phyloP scores from a whole-genome alignment of 2,113 vertebrate genomes.

The Silurus meridionalis region DNA sequence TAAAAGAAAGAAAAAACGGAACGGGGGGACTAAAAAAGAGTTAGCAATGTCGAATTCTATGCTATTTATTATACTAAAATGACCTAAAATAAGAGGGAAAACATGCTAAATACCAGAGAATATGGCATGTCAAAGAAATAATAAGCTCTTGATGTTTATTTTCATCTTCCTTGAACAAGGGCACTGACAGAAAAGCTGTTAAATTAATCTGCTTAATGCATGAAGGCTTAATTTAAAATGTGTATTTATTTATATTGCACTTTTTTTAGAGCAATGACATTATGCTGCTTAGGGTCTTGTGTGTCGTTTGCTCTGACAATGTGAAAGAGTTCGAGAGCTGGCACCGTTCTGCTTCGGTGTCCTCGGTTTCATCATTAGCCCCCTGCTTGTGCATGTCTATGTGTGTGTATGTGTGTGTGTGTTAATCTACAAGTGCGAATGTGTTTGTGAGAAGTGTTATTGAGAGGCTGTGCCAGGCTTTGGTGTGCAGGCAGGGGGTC shows the following conservation, averaged over 20 bases:
- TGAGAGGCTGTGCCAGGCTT: slow-evolving; percentile 20
- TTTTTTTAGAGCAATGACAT: not conserved
- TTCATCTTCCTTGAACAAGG: not conserved
- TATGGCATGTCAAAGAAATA: slow-evolving; percentile 1
- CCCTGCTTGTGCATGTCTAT: slow-evolving; percentile 9
- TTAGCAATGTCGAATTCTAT: not conserved
- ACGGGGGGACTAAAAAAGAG: too few relatives aligned
- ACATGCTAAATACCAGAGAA: not conserved
- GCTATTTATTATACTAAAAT: not conserved
- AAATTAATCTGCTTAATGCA: slow-evolving; percentile 45
- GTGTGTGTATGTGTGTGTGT: slow-evolving; percentile 23
- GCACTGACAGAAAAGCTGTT: not conserved
- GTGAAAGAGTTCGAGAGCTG: slow-evolving; percentile 36
- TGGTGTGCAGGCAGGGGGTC: slow-evolving; percentile 34
- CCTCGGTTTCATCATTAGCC: slow-evolving; percentile 40
- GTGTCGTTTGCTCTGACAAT: slow-evolving; percentile 6
- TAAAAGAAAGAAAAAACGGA: not conserved
- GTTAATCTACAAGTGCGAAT: slow-evolving; percentile 1
- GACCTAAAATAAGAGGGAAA: not conserved
- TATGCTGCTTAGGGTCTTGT: slow-evolving; percentile 10
- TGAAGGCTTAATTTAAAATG: not conserved
- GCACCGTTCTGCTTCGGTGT: slow-evolving; percentile 19
- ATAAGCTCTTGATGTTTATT: not conserved
- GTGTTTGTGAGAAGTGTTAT: slow-evolving; percentile 9
- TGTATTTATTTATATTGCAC: not conserved